A percentile compares a stretch with the other conserved stretches of the same genome.
Conservation (phyloP, 2,888 invertebrate species). For the Drosophila planitibia region DNA sequence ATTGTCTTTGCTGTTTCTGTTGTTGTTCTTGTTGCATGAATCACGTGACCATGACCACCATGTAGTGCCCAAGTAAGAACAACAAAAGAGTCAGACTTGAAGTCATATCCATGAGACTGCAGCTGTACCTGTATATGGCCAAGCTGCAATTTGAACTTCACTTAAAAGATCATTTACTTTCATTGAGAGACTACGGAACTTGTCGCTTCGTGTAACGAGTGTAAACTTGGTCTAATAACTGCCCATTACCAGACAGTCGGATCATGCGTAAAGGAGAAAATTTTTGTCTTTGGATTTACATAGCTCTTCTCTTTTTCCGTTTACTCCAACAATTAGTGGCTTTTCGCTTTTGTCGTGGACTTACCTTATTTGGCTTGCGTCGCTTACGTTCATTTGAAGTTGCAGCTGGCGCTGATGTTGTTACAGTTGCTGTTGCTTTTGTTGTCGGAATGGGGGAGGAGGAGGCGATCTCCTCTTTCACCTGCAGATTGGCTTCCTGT, state of each 20-base stretch:
- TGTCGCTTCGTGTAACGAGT: conserved; percentile 72
- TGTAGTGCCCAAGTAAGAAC: conserved; percentile 65
- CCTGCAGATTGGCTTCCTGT: conserved; percentile 88
- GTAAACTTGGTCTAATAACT: conserved; percentile 78
- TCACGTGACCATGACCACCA: conserved; percentile 84
- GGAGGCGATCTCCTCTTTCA: conserved; percentile 35
- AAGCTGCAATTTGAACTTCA: conserved; percentile 77
- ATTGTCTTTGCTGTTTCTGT: conserved; percentile 43
- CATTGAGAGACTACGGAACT: conserved; percentile 67
- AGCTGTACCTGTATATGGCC: conserved; percentile 64
- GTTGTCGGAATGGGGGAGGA: conserved; percentile 36
- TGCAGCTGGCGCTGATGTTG: conserved; percentile 61
- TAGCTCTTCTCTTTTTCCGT: conserved; percentile 20
- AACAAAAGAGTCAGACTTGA: conserved; percentile 55
- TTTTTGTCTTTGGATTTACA: conserved; percentile 34
- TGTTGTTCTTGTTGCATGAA: conserved; percentile 68
- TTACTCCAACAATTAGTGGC: conserved; percentile 35
- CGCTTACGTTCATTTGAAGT: conserved; percentile 88
- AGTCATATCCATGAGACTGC: conserved; percentile 23
- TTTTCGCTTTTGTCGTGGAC: conserved; percentile 27
- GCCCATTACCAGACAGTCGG: conserved; percentile 58
- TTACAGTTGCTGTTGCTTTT: conserved; percentile 75
- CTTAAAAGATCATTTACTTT: conserved; percentile 81
- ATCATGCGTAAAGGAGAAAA: conserved; percentile 59
- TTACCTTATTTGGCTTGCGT: conserved; percentile 84